These are phyloP conservation scores for Drosophila fungiperda DNA, from an alignment of 2,888 invertebrate genomes.

Conservation along the genomic window DNA sequence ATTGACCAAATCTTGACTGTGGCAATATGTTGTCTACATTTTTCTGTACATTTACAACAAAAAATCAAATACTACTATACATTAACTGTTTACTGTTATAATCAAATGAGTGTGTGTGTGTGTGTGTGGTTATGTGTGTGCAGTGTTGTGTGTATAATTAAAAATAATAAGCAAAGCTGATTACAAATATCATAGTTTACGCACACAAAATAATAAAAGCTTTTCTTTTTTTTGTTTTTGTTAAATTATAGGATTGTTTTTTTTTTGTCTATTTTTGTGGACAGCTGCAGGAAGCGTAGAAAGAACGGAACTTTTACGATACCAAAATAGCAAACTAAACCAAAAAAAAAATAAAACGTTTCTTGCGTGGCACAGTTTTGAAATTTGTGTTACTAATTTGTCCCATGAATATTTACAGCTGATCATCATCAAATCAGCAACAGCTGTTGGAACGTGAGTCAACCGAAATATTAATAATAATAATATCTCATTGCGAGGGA, in stretches of 20 bases:
- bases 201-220: conserved; percentile 12
- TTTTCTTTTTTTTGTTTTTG: conserved; percentile 9
- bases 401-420: conserved; percentile 11
- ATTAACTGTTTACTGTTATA: conserved; percentile 74
- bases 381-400: not conserved
- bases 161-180: conserved; percentile 23
- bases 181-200: conserved; percentile 1
- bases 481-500: not conserved
- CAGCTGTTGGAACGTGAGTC: conserved; percentile 20
- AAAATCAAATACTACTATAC: conserved; percentile 19
- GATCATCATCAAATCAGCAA: not conserved
- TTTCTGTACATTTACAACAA: conserved; percentile 22
- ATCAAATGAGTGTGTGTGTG: conserved; percentile 10
- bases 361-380: conserved; percentile 13
- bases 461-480: not conserved
- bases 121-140: conserved; percentile 12
- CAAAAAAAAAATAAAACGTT: conserved; percentile 10
- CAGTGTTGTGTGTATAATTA: conserved; percentile 2
- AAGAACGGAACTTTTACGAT: conserved; percentile 39
- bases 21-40: conserved; percentile 61
- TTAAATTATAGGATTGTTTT: conserved; percentile 45
- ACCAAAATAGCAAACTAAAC: conserved; percentile 37
- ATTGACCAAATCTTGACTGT: conserved; percentile 48
- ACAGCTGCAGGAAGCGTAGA: conserved; percentile 8
- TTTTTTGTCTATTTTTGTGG: conserved; percentile 15